Evolutionary conservation across 2,797 vertebrate genomes (phyloP).

Genomic region (Lepidocolaptes lacrymiger): DNA sequence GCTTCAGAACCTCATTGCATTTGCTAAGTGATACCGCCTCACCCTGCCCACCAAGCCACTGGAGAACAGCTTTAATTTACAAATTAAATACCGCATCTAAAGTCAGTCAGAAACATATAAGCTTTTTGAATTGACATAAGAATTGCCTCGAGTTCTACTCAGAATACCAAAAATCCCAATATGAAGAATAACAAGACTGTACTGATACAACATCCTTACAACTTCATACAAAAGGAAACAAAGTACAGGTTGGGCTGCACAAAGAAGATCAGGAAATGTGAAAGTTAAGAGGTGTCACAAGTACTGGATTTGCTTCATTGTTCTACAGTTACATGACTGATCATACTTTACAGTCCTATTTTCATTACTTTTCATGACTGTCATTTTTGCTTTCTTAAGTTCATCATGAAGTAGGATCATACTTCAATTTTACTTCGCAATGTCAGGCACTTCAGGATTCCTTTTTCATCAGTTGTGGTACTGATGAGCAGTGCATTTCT

Average conservation of each 20-base stretch:
- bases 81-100: neutral
- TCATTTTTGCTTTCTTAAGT: neutral
- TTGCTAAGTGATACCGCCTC: neutral
- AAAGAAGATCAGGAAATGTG: neutral
- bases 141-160: neutral
- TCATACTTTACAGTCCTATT: neutral
- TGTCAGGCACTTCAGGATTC: neutral
- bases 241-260: neutral
- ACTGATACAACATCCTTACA: neutral
- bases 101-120: neutral
- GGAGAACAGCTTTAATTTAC: neutral
- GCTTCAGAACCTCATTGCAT: neutral
- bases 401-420: neutral
- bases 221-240: neutral
- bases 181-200: neutral
- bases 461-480: neutral
- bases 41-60: neutral
- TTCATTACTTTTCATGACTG: neutral
- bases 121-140: neutral
- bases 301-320: neutral
- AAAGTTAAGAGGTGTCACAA: neutral
- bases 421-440: neutral
- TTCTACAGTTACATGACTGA: neutral
- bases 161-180: neutral
- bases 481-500: neutral